phyloP scores from a whole-genome alignment of 2,888 invertebrate genomes.

The Polyommatus icarus region DNA sequence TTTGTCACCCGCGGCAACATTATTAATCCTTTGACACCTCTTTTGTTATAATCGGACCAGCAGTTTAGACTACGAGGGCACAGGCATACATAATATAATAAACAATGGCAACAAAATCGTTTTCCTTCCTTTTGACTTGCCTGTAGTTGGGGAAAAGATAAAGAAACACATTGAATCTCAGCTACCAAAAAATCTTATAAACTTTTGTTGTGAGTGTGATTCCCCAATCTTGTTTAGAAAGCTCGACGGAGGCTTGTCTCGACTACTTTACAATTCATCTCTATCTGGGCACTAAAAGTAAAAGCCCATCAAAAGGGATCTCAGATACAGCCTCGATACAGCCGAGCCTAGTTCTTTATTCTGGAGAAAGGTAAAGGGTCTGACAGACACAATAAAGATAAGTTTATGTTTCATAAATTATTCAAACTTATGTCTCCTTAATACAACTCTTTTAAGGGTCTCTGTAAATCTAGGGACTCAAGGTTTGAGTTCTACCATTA shows the following conservation, averaged over 20 bases:
- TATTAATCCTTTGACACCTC: no score
- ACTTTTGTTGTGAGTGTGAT: neutral
- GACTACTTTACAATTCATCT: conserved; percentile 11
- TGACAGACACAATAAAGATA: conserved; percentile 14
- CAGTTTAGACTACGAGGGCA: no score
- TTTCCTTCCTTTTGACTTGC: no score
- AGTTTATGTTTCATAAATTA: conserved; percentile 16
- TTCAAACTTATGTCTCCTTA: neutral
- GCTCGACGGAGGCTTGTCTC: neutral
- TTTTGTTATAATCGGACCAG: no score
- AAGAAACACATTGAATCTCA: neutral
- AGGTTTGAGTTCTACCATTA: neutral
- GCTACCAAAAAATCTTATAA: neutral
- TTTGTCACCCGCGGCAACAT: no score
- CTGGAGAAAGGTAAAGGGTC: neutral
- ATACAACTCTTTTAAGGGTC: neutral
- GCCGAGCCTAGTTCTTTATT: conserved; percentile 10
- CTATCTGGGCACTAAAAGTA: conserved; percentile 1
- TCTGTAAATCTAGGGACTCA: neutral
- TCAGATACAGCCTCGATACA: neutral
- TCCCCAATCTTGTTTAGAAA: neutral
- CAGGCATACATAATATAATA: no score
- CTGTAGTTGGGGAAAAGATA: no score
- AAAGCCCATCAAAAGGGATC: conserved; percentile 12
- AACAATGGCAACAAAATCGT: no score